phyloP scores from a whole-genome alignment of 92 coral and sea anemone genomes.

The Porites cylindrica region DNA sequence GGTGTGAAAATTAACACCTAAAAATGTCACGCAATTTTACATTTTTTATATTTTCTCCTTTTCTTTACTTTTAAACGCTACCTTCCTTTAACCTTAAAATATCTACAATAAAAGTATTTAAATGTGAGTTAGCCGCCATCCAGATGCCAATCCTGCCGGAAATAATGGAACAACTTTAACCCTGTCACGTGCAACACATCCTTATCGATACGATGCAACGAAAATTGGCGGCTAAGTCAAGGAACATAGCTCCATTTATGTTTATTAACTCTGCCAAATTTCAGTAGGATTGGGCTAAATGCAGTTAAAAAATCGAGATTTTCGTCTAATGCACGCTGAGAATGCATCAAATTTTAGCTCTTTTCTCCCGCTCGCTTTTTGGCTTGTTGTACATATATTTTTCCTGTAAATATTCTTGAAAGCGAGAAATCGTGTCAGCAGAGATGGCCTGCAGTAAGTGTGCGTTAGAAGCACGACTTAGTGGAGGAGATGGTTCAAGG shows the following conservation, averaged over 20 bases:
- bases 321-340: no score
- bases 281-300: background rate
- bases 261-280: slow-evolving; percentile 7
- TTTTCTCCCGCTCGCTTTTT: no score
- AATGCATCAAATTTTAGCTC: no score
- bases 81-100: background rate
- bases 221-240: background rate
- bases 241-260: background rate
- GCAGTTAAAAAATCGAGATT: background rate
- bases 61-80: no score
- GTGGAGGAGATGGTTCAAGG: slow-evolving; percentile 9
- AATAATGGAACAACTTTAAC: background rate
- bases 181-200: background rate
- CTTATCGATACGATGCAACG: background rate
- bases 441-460: background rate
- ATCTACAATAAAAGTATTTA: background rate
- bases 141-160: background rate
- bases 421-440: no score
- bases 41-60: background rate
- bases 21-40: background rate
- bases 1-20: slow-evolving; percentile 1
- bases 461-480: background rate
- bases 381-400: no score
- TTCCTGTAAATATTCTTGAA: no score
- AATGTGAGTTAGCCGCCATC: background rate